Base-by-base conservation (phyloP, 2,113 vertebrate species). In the Anolis carolinensis region DNA sequence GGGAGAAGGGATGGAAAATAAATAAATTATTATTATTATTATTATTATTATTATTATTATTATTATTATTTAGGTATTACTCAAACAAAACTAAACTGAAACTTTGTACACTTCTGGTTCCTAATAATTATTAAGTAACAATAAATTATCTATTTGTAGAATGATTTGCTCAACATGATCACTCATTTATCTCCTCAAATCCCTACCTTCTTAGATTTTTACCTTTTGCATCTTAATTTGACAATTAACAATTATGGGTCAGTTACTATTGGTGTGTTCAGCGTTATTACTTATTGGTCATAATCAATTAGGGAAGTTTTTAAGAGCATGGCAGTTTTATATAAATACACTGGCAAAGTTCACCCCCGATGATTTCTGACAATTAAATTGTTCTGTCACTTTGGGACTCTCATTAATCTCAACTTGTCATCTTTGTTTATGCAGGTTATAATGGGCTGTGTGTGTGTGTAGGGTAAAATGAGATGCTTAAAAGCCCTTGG, bases 351-450 rank as follows among this genome's bases (percentile, higher is more conserved):
- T 97, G 95, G 95, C 95, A 97, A 97, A 97, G 97, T 98, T 98
- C 97, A 98, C 89, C 96, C 96, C 95, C 95, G 97, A 97, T 97
- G 96, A 98, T 96, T 97, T 97, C 93, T 98, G 98, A 99, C 98
- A 98, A 98, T 98, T 98, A 98, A 98, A 98, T 97, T 97, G 97
- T 97, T 96, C 97, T 97, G 97, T 98, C 98, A 98, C 97, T 97
- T 96, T 95, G 96, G 97, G 96, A 96, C 96, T 95, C 97, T 97
- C 97, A 99, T 99, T 98, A 98, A 98, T 99, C 98, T 99, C 98
- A 97, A 98, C 98, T 98, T 99, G 98, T 99, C 98, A 98, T 97
- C 96, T 96, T 96, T 99, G 98, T 98, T 99, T 99, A 98, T 97
- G 96, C 96, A 97, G 96, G 96, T 97, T 97, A 96, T 97, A 97